Percentiles rank a stretch among this genome's conserved stretches.
phyloP scores from a whole-genome alignment of 2,888 invertebrate genomes.

The Idaea dimidiata region DNA sequence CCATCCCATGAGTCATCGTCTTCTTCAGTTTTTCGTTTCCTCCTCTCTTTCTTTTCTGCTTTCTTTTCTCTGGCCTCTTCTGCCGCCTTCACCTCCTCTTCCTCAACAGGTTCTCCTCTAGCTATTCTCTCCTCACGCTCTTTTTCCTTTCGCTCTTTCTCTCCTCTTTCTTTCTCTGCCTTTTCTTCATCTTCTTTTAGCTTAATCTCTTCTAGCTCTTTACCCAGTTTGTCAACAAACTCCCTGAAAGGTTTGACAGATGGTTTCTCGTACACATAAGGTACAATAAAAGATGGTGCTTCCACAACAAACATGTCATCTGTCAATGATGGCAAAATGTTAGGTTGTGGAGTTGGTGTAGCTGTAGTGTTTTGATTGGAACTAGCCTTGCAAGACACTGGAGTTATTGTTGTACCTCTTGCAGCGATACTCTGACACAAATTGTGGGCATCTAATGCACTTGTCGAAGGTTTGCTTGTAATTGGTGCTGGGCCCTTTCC shows the following conservation, averaged over 20 bases:
- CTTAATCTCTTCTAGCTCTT: slow-evolving; percentile 80
- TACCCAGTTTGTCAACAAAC: slow-evolving; percentile 84
- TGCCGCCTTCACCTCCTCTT: slow-evolving; percentile 39
- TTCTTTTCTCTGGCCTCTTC: slow-evolving; percentile 54
- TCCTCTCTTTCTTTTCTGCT: slow-evolving; percentile 55
- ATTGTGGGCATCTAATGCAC: slow-evolving; percentile 59
- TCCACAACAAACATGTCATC: slow-evolving; percentile 97
- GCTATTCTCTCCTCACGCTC: slow-evolving; percentile 65
- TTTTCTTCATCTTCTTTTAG: slow-evolving; percentile 63
- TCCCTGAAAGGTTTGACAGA: slow-evolving; percentile 90
- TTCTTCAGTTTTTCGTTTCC: slow-evolving; percentile 64
- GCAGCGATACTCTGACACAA: slow-evolving; percentile 75
- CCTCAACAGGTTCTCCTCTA: slow-evolving; percentile 42
- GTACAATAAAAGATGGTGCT: slow-evolving; percentile 95
- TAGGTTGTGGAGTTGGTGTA: slow-evolving; percentile 51
- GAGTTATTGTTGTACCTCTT: slow-evolving; percentile 79
- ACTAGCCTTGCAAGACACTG: slow-evolving; percentile 59
- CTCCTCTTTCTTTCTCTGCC: slow-evolving; percentile 53
- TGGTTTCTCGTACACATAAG: slow-evolving; percentile 95
- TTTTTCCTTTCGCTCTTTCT: slow-evolving; percentile 66
- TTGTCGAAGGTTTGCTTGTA: slow-evolving; percentile 39
- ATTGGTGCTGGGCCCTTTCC: slow-evolving; percentile 51
- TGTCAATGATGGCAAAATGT: slow-evolving; percentile 89
- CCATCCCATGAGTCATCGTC: slow-evolving; percentile 84
- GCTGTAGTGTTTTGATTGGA: slow-evolving; percentile 31